These are phyloP conservation scores for Apteryx owenii DNA, from an alignment of 2,113 vertebrate genomes.

Conservation along the genomic window DNA sequence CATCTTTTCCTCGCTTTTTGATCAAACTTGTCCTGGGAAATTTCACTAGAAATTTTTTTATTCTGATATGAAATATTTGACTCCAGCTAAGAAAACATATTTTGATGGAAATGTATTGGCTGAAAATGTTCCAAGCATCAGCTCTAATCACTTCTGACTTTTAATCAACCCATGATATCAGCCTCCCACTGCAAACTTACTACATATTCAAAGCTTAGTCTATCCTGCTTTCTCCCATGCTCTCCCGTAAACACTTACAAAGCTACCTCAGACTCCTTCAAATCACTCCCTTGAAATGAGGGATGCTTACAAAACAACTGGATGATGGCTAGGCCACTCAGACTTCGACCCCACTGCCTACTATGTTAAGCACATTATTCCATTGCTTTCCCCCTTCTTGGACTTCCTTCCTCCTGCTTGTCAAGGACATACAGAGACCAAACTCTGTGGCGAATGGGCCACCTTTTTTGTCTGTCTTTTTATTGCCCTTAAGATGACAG, in stretches of 20 bases:
- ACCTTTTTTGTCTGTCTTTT: background rate
- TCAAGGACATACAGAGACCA: background rate
- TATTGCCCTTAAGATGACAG: background rate
- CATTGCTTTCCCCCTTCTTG: background rate
- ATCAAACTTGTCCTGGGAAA: conserved; percentile 3
- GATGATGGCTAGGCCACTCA: background rate
- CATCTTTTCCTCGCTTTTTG: background rate
- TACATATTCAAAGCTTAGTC: background rate
- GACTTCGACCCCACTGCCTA: background rate
- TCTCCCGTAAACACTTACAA: background rate
- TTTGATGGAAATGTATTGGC: conserved; percentile 1
- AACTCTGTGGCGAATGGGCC: background rate
- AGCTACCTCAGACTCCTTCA: background rate
- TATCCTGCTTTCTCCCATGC: background rate
- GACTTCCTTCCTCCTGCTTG: background rate
- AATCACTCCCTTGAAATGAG: background rate
- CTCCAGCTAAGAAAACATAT: conserved; percentile 41
- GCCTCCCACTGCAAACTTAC: background rate
- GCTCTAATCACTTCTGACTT: conserved; percentile 10
- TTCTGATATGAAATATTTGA: background rate
- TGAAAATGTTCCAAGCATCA: conserved; percentile 27
- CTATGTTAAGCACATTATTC: background rate
- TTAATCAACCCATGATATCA: background rate
- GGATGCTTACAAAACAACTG: accelerated
- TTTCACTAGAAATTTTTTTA: background rate